A percentile compares a stretch with the other conserved stretches of the same genome.
Conservation (phyloP, 2,888 invertebrate genomes). For the Pyrgus malvae region DNA sequence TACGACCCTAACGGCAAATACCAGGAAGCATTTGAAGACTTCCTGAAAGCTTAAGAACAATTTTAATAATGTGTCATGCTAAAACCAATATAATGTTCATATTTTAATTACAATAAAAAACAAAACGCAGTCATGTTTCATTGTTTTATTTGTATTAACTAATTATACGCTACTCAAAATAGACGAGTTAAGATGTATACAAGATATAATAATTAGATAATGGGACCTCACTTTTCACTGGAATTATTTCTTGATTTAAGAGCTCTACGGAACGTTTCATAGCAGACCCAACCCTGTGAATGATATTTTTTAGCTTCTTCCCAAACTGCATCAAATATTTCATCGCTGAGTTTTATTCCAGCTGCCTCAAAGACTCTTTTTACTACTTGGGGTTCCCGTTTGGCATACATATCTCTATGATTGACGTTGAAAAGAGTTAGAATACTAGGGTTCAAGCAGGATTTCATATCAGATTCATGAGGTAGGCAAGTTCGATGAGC, state of each 20-base stretch:
- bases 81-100: neutral
- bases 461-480: conserved; percentile 61
- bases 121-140: neutral
- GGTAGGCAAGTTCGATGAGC: conserved; percentile 55
- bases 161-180: too few species aligned
- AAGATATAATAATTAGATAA: too few species aligned
- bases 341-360: conserved; percentile 73
- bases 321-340: conserved; percentile 75
- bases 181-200: too few species aligned
- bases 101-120: neutral
- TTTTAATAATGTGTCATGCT: neutral
- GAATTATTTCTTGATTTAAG: conserved; percentile 38
- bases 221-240: neutral
- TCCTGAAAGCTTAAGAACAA: conserved; percentile 43
- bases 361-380: conserved; percentile 75
- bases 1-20: conserved; percentile 84
- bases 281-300: conserved; percentile 76
- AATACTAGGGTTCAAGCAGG: conserved; percentile 57
- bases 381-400: conserved; percentile 56
- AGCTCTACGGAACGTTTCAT: conserved; percentile 72
- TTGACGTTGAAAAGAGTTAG: conserved; percentile 55
- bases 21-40: conserved; percentile 62
- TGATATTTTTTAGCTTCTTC: conserved; percentile 72
- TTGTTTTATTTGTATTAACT: neutral
- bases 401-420: conserved; percentile 66